These are phyloP conservation scores for Corvus hawaiiensis DNA, from an alignment of 2,113 vertebrate genomes.

Conservation along the genomic window DNA sequence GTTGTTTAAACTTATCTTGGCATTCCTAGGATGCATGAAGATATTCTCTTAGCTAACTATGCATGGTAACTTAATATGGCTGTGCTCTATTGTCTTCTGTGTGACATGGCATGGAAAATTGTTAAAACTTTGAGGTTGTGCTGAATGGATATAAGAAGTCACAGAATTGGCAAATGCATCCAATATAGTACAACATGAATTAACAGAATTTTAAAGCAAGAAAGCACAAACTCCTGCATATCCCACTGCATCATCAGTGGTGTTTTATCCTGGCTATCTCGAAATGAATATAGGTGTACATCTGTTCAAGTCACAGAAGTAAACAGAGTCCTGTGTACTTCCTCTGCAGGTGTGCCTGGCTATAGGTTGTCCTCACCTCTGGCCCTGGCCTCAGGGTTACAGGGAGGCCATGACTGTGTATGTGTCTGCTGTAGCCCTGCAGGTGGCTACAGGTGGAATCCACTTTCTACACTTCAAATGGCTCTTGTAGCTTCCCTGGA, in stretches of 20 bases:
- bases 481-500: neutral
- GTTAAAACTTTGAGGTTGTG: neutral
- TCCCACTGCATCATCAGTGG: fast-evolving
- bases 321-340: neutral
- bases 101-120: neutral
- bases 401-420: fast-evolving
- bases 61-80: neutral
- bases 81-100: neutral
- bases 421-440: fast-evolving
- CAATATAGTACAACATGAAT: neutral
- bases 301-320: neutral
- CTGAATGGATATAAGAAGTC: neutral
- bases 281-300: fast-evolving
- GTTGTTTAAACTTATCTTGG: neutral
- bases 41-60: neutral
- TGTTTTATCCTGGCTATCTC: neutral
- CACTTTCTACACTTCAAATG: neutral
- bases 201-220: neutral
- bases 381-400: neutral
- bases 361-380: neutral
- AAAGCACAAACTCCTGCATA: neutral
- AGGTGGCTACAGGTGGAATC: neutral
- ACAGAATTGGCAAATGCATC: neutral
- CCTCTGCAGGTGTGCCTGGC: fast-evolving
- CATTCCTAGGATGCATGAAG: neutral